Base-by-base conservation (phyloP, 2,797 vertebrate species). In the Coranthus polyacanthus region DNA sequence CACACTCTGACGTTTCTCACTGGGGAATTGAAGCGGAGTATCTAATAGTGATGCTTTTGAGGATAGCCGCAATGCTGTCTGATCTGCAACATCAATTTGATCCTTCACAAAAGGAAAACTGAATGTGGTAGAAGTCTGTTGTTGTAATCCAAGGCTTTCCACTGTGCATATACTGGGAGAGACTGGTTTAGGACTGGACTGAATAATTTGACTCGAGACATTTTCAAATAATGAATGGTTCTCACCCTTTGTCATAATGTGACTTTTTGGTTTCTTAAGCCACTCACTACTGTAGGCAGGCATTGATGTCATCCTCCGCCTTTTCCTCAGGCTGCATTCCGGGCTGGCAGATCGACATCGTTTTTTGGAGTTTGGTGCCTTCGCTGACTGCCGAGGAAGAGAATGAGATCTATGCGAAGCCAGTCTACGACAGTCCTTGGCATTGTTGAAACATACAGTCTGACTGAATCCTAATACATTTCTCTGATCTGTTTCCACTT, bases 321-420 rank as follows among this genome's bases (percentile, higher is more conserved):
- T 88, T 79, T 94, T 94, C 2, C 53, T 81, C 3, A 15, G 20
- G 26, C 51, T 70, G 29, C 36, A 56, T 18, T 85, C 74, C 1
- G 75, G 76, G 53, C 87, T 90, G 44, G 75, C 86, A 8, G 88
- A 84, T 45, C 82, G 62, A 43, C 80, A 66, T 22, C 91, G 92
- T 51, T 94, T 95, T 68, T 56, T 91, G 17, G 46, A 32, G 71
- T 92, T 93, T 29, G 16, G 26, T 11, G 15, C 0, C 0, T 21
- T 56, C 0, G 21, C 6, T 18, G 64, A 43, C 41, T 5, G 47
- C 12, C 1, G 52, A 68, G 56, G 69, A 21, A 88, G 52, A 12
- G 85, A 85, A 51, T n/a, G 24, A 42, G 78, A 82, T 53, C 83
- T 36, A 43, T 4, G 15, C 4, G 26, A 56, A 13, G 42, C n/a